A percentile compares a stretch with the other conserved stretches of the same genome.
These are phyloP conservation scores for Bagarius yarrelli DNA, from an alignment of 2,113 vertebrate genomes.

Conservation along the genomic window DNA sequence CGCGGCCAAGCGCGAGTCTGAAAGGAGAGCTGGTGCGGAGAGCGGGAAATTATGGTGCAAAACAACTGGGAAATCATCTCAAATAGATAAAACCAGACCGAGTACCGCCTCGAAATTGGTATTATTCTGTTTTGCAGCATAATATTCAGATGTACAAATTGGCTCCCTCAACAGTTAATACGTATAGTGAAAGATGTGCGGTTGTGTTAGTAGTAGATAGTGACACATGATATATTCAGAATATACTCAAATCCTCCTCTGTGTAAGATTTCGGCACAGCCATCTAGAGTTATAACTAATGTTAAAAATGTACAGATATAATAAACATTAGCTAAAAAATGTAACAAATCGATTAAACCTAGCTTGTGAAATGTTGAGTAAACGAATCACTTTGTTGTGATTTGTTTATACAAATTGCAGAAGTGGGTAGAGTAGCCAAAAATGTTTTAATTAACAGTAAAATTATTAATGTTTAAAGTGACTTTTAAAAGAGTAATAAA, in stretches of 20 bases:
- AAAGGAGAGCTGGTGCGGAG: slow-evolving; percentile 32
- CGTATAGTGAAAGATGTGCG: background rate
- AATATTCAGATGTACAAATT: slow-evolving; percentile 10
- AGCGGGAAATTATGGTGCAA: slow-evolving; percentile 39
- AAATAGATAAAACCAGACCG: slow-evolving; percentile 25
- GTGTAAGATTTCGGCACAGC: background rate
- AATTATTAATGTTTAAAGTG: no score
- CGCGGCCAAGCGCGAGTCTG: slow-evolving; percentile 38
- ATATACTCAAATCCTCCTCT: slow-evolving; percentile 2
- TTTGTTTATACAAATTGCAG: no score
- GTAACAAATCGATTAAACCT: background rate
- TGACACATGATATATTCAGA: background rate
- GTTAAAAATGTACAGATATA: background rate
- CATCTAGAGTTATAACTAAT: background rate
- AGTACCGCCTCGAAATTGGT: slow-evolving; percentile 5
- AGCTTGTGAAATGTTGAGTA: background rate
- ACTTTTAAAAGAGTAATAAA: no score
- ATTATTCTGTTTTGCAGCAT: background rate
- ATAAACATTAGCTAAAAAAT: no score
- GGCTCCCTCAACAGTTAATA: background rate
- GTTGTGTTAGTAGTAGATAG: background rate
- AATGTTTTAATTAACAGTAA: no score
- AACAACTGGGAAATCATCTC: slow-evolving; percentile 21
- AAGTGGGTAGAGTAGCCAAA: no score
- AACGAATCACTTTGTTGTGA: no score